Evolutionary conservation across 2,113 vertebrate species (phyloP).

Genomic region (Triplophysa rosa): DNA sequence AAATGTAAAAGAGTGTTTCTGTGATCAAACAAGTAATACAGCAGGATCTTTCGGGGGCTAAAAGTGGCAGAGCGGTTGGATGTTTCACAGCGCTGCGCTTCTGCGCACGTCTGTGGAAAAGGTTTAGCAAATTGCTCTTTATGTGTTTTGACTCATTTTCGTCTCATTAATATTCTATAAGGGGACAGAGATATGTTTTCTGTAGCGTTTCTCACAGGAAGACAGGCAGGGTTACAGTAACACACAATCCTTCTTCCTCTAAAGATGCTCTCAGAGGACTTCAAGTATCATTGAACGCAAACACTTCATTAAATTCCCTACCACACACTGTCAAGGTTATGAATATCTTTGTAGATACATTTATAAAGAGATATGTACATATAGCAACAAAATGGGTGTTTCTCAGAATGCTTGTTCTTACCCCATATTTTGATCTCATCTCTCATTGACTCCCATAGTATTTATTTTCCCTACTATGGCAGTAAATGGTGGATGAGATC

Average conservation of each 20-base stretch:
- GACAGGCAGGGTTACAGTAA: conserved; percentile 14
- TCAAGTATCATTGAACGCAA: conserved; percentile 35
- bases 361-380: not conserved
- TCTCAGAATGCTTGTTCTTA: too few relatives aligned
- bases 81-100: not conserved
- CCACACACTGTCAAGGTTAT: conserved; percentile 23
- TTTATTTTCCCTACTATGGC: too few relatives aligned
- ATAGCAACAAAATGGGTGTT: not conserved
- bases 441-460: too few relatives aligned
- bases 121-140: conserved; percentile 29
- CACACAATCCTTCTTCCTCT: not conserved
- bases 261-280: not conserved
- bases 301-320: conserved; percentile 20
- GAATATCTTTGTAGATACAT: not conserved
- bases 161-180: conserved; percentile 35
- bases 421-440: too few relatives aligned
- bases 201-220: conserved; percentile 4
- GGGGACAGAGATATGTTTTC: conserved; percentile 9
- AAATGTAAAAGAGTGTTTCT: conserved; percentile 41
- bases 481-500: too few relatives aligned
- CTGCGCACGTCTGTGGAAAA: not conserved
- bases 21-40: conserved; percentile 51
- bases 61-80: conserved; percentile 15
- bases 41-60: conserved; percentile 32
- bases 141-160: conserved; percentile 46